Conservation (phyloP, 2,113 vertebrate genomes). For the Isurus oxyrinchus region DNA sequence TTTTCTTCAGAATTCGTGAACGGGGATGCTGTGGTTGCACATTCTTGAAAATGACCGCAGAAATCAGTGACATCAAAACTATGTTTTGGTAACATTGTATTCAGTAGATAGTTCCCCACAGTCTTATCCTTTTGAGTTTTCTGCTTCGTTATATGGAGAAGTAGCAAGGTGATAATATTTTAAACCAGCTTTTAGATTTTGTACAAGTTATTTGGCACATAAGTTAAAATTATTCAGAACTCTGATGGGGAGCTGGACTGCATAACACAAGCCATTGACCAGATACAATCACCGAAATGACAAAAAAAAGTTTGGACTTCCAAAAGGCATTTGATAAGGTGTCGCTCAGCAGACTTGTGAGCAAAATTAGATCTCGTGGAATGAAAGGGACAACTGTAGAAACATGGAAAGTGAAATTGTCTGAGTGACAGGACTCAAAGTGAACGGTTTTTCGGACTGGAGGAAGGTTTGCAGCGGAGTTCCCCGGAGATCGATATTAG, state of each 20-base stretch:
- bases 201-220: background rate
- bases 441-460: too few relatives aligned
- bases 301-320: too few relatives aligned
- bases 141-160: background rate
- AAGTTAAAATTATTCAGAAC: background rate
- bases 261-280: background rate
- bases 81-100: background rate
- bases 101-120: background rate
- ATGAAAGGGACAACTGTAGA: too few relatives aligned
- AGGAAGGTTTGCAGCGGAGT: too few relatives aligned
- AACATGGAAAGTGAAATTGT: too few relatives aligned
- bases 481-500: too few relatives aligned
- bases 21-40: background rate
- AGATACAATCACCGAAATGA: too few relatives aligned
- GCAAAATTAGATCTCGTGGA: too few relatives aligned
- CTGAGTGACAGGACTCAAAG: too few relatives aligned
- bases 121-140: background rate
- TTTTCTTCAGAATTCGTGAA: background rate
- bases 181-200: background rate
- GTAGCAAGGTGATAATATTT: background rate
- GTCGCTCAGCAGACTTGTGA: too few relatives aligned
- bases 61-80: background rate
- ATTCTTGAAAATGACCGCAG: background rate
- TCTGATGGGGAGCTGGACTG: background rate
- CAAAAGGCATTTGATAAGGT: too few relatives aligned